These are phyloP conservation scores for Caenorhabditis sinica DNA, from an alignment of 2,888 invertebrate genomes.

Conservation along the genomic window DNA sequence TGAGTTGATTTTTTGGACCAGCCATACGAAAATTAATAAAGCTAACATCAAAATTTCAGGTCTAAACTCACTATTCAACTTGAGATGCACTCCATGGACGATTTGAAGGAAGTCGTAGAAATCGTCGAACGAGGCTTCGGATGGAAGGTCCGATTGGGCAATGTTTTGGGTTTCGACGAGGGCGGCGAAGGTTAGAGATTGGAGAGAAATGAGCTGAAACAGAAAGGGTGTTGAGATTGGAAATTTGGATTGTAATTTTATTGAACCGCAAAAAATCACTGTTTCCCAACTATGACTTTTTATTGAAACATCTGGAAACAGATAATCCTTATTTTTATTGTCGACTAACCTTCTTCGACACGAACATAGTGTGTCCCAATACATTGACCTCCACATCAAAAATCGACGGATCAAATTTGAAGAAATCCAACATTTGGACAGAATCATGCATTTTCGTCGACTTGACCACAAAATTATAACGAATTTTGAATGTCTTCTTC, in stretches of 20 bases:
- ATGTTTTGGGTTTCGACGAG: slow-evolving; percentile 8
- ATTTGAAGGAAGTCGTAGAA: slow-evolving; percentile 27
- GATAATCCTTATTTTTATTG: too few relatives aligned
- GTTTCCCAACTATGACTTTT: too few relatives aligned
- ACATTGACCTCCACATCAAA: slow-evolving; percentile 15
- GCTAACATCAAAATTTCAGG: too few relatives aligned
- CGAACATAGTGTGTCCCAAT: slow-evolving; percentile 5
- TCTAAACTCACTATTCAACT: slow-evolving; percentile 8
- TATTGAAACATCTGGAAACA: too few relatives aligned
- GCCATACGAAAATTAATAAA: neutral
- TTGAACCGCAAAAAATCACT: neutral
- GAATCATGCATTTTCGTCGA: slow-evolving; percentile 13
- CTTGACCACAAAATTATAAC: neutral
- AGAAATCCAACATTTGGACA: slow-evolving; percentile 18
- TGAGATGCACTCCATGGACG: slow-evolving; percentile 24
- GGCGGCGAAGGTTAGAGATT: neutral
- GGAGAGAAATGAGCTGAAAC: slow-evolving; percentile 25
- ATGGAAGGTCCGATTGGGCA: neutral
- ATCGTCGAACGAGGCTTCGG: neutral
- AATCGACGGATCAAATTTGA: slow-evolving; percentile 8
- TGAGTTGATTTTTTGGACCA: neutral
- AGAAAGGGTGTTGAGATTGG: neutral
- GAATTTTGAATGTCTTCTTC: neutral
- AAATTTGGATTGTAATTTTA: too few relatives aligned
- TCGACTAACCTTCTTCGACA: slow-evolving; percentile 15